Base-by-base conservation (phyloP, 2,888 invertebrate genomes). In the Galerucella nymphaeae region DNA sequence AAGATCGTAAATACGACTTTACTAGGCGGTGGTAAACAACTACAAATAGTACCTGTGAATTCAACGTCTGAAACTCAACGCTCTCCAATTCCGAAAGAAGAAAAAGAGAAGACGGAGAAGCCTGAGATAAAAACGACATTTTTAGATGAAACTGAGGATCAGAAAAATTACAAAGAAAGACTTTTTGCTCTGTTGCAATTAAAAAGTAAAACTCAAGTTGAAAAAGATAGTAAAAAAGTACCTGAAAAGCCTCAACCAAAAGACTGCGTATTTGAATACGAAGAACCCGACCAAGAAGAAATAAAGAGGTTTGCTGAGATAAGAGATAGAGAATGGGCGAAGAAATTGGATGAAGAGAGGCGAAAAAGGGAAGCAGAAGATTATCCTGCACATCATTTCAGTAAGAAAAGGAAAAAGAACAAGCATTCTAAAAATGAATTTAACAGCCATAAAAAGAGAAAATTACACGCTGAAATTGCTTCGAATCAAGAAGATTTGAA, bases 391-490 rank as follows among this genome's bases (percentile, higher is more conserved):
- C 82, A 82, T 63, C 83, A 84, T 65, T 78, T 87, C 20, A 89
- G 88, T 73, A 89, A 89, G 80, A 90, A 89, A 80, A 85, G 89
- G 42, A 90, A 90, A 80, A 90, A 90, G 84, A 86, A 81, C 67
- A 90, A 90, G 80, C 90, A 90, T 80, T 89, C 89, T 1, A 89
- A 89, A 80, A 88, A 88, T 72, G 87, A 88, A 23, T 83, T 81
- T n/a, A 79, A 78, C 58, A 77, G 82, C 42, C 83, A 85, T 45
- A 90, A 90, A 76, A 87, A 89, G 48, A 83, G 88, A 57, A 89
- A 89, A 80, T 78, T 89, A n/a, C 90, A 90, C 78, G 90, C 89
- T 0, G 89, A 89, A 78, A 90, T 90, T 63, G 86, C 87, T 3
- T 83, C 84, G 5, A 85, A 84, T 69, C 88, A 89, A 72, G 84